Evolutionary conservation across 2,113 vertebrate species (phyloP).

Genomic region (Callochromis pleurospilus): DNA sequence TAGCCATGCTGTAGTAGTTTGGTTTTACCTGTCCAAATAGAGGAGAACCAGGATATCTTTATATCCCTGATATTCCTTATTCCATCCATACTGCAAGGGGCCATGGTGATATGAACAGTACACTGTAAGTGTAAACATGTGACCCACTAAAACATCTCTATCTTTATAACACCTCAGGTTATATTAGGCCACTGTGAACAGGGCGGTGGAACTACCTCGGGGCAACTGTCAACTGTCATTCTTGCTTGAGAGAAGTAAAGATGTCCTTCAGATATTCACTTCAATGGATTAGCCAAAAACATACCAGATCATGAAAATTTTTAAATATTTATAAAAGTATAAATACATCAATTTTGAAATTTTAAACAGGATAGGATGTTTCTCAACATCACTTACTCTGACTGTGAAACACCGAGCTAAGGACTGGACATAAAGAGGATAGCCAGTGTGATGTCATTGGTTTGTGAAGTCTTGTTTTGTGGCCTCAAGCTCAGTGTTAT

Average conservation of each 20-base stretch:
- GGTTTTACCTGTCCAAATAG: not conserved
- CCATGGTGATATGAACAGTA: not conserved
- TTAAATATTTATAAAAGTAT: not conserved
- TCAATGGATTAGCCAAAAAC: not conserved
- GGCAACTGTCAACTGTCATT: not conserved
- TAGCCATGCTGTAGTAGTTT: not conserved
- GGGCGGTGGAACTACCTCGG: not conserved
- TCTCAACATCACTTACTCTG: not conserved
- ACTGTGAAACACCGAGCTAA: accelerated
- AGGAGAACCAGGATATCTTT: not conserved
- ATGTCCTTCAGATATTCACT: not conserved
- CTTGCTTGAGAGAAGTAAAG: not conserved
- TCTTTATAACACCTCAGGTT: not conserved
- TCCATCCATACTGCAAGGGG: not conserved
- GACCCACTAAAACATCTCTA: not conserved
- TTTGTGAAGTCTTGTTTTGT: not conserved
- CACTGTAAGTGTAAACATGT: not conserved
- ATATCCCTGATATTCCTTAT: not conserved
- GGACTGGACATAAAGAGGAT: accelerated
- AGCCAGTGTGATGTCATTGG: not conserved
- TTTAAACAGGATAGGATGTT: not conserved
- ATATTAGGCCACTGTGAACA: not conserved
- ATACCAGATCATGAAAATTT: too few species aligned
- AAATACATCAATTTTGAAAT: not conserved
- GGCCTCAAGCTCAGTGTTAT: not conserved